phyloP scores from a whole-genome alignment of 1,140 invertebrate species.

The Aphaenogaster rudis region DNA sequence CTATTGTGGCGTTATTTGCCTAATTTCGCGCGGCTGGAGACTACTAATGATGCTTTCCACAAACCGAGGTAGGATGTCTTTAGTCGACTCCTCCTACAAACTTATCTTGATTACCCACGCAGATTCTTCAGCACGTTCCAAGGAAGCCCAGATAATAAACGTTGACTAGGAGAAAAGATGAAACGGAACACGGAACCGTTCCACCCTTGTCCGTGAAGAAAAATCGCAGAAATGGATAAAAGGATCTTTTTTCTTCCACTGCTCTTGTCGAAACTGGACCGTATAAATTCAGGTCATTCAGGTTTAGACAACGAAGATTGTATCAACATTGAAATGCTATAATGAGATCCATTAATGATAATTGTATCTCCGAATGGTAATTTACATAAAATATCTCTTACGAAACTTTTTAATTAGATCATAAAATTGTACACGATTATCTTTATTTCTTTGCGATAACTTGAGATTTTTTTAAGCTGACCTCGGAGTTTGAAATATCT shows the following conservation, averaged over 20 bases:
- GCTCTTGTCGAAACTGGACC: neutral
- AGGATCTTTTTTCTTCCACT: neutral
- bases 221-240: conserved; percentile 41
- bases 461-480: neutral
- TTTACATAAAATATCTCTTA: neutral
- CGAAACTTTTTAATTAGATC: neutral
- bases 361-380: neutral
- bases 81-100: neutral
- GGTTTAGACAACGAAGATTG: neutral
- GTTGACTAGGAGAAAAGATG: conserved; percentile 40
- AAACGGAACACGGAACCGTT: neutral
- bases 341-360: conserved; percentile 7
- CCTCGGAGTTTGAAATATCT: neutral
- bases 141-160: conserved; percentile 29
- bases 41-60: conserved; percentile 58
- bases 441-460: neutral
- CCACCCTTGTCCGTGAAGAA: neutral
- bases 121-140: conserved; percentile 66
- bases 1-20: neutral
- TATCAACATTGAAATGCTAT: neutral
- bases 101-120: conserved; percentile 66
- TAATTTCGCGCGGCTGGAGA: conserved; percentile 29
- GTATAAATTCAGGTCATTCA: conserved; percentile 10
- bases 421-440: neutral
- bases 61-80: neutral